Evolutionary conservation across 2,797 vertebrate genomes (phyloP).

Genomic region (Falco novaeseelandiae): DNA sequence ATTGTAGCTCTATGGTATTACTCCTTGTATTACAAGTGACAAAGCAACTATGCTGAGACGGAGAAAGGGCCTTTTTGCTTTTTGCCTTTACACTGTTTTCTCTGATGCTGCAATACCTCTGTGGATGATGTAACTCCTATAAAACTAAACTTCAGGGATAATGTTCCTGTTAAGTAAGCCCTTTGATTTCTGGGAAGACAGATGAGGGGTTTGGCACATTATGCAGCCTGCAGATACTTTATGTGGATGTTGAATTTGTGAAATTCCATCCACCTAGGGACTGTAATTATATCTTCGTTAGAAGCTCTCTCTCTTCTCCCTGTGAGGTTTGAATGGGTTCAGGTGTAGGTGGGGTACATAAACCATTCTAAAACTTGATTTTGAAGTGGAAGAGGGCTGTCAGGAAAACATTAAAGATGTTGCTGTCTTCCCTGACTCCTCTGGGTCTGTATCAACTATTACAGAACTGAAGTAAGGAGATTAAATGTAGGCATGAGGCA

Average conservation of each 20-base stretch:
- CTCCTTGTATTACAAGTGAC: neutral
- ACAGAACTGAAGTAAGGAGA: neutral
- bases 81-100: neutral
- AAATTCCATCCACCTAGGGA: neutral
- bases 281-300: neutral
- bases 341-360: neutral
- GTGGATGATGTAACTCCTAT: neutral
- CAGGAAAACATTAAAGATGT: neutral
- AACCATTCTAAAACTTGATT: neutral
- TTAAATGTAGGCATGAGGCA: neutral
- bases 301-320: neutral
- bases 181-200: conserved; percentile 36
- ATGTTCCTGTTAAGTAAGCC: neutral
- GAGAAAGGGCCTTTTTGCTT: neutral
- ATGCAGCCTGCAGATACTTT: neutral
- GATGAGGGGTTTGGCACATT: conserved; percentile 18
- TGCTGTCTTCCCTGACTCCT: neutral
- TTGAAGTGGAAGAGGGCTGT: neutral
- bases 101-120: neutral
- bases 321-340: neutral
- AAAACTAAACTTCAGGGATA: neutral
- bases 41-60: neutral
- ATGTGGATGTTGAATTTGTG: neutral
- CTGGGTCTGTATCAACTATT: neutral
- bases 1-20: neutral